Percentiles rank a stretch among this genome's conserved stretches.
phyloP scores from a whole-genome alignment of 2,113 vertebrate species.

The Benitochromis conjunctus region DNA sequence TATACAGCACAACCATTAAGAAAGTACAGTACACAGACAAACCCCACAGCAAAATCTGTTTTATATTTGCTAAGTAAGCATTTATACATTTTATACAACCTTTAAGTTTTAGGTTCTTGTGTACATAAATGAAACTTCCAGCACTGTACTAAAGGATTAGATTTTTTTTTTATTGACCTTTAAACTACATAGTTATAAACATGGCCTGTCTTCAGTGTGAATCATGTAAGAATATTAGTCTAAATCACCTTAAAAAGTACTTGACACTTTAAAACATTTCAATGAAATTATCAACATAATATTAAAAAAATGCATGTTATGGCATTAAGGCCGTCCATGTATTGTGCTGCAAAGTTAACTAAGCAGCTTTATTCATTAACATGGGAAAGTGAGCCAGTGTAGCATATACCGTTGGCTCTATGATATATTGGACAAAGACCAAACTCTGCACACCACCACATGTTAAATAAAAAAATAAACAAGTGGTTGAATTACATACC shows the following conservation, averaged over 20 bases:
- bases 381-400: neutral
- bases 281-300: neutral
- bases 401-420: neutral
- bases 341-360: neutral
- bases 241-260: neutral
- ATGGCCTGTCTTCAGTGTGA: too few species aligned
- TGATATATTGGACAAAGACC: neutral
- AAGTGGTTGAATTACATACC: neutral
- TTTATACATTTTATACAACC: neutral
- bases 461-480: neutral
- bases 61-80: accelerated
- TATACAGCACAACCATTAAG: neutral
- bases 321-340: neutral
- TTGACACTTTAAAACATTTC: neutral
- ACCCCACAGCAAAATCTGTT: neutral
- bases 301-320: neutral
- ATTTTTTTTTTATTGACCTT: neutral
- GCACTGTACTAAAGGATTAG: accelerated
- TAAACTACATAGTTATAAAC: neutral
- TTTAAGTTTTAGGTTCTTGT: neutral
- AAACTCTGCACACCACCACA: neutral
- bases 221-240: neutral
- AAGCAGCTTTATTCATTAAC: neutral
- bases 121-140: neutral
- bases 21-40: neutral